Evolutionary conservation across 1,140 invertebrate genomes (phyloP).

Genomic region (Gonioctena quinquepunctata): DNA sequence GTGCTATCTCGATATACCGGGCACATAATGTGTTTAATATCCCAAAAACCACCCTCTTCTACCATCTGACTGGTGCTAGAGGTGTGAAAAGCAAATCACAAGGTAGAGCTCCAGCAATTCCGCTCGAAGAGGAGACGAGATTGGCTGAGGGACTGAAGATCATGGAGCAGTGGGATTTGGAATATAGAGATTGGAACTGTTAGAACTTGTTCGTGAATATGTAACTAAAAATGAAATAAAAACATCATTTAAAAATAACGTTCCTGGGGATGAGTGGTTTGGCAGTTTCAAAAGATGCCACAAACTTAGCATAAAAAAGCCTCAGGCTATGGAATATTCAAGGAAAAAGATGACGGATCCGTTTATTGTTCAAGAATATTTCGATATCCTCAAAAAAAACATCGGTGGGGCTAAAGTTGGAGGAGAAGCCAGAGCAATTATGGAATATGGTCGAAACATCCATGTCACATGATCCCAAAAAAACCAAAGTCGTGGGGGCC

Average conservation of each 20-base stretch:
- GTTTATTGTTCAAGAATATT: slow-evolving; percentile 43
- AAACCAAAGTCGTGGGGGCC: slow-evolving; percentile 46
- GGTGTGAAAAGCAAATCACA: slow-evolving; percentile 25
- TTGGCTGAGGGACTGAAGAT: slow-evolving; percentile 35
- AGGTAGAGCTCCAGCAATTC: slow-evolving; percentile 41
- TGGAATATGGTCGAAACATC: slow-evolving; percentile 50
- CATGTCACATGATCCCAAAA: slow-evolving; percentile 39
- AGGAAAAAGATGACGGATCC: slow-evolving; percentile 23
- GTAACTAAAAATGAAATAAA: slow-evolving; percentile 40
- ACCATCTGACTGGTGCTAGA: slow-evolving; percentile 15
- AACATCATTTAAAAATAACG: slow-evolving; percentile 47
- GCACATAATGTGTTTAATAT: slow-evolving; percentile 29
- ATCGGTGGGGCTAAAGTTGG: slow-evolving; percentile 33
- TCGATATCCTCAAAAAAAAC: slow-evolving; percentile 35
- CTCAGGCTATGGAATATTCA: too few species aligned
- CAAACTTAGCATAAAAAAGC: too few species aligned
- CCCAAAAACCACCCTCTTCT: slow-evolving; percentile 29
- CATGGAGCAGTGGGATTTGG: slow-evolving; percentile 38
- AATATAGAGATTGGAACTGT: slow-evolving; percentile 42
- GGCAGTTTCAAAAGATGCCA: not conserved
- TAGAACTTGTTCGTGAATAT: slow-evolving; percentile 43
- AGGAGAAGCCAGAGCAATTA: slow-evolving; percentile 35
- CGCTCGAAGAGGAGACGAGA: slow-evolving; percentile 34
- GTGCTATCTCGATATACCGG: slow-evolving; percentile 14
- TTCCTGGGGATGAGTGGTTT: slow-evolving; percentile 47